Conservation (phyloP, 1,140 invertebrate species). For the Drosophila prosaltans region DNA sequence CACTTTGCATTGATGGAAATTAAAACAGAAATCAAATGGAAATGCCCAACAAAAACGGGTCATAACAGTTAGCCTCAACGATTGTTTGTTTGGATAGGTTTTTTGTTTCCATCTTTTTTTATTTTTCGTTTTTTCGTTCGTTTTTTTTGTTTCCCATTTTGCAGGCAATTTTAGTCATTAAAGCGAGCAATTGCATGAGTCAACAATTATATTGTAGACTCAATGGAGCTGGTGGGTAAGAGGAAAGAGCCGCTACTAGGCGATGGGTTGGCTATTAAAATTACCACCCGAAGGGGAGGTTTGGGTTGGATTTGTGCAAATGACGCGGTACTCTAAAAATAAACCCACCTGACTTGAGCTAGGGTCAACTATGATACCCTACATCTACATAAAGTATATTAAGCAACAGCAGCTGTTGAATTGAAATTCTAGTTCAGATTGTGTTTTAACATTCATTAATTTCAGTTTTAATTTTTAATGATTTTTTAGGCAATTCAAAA, state of each 20-base stretch:
- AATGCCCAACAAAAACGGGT: conserved; percentile 29
- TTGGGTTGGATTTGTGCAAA: conserved; percentile 16
- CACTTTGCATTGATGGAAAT: conserved; percentile 53
- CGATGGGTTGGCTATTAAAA: conserved; percentile 11
- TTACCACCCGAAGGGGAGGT: conserved; percentile 2
- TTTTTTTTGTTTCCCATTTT: not conserved
- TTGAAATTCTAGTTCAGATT: no score
- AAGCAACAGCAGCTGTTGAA: no score
- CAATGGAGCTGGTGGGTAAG: not conserved
- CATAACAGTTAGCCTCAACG: conserved; percentile 18
- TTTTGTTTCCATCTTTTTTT: conserved; percentile 1
- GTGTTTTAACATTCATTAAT: no score
- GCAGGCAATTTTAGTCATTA: conserved; percentile 47
- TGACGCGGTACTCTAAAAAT: conserved; percentile 64
- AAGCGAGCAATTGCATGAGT: conserved; percentile 47
- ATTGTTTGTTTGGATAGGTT: conserved; percentile 17
- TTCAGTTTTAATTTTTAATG: no score
- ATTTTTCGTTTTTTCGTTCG: not conserved
- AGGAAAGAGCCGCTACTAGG: not conserved
- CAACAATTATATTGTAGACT: conserved; percentile 29
- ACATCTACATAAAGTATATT: conserved; percentile 39
- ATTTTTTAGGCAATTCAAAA: no score
- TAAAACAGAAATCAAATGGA: conserved; percentile 53
- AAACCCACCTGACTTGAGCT: conserved; percentile 25
- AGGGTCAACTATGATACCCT: conserved; percentile 3